Base-by-base conservation (phyloP, 2,888 invertebrate species). In the Vannuccia rotundouncinata region DNA sequence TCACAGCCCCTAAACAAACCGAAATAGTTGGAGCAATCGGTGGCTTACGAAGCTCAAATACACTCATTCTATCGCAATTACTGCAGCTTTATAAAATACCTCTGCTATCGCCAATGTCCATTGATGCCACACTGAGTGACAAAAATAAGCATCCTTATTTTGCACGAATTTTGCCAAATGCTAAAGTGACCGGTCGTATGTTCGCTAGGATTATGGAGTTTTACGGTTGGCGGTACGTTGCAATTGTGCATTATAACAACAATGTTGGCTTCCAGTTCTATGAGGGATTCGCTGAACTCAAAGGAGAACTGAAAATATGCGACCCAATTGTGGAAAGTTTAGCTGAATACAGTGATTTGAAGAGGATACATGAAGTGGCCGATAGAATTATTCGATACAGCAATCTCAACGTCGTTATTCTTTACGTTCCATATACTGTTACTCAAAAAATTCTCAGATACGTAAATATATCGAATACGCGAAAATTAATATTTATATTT, bases 31-130 rank as follows among this genome's bases (percentile, higher is more conserved):
- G 45, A 17, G 77, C 77, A 0, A 59, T 59, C 17, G 31, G 77
- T 25, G 31, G 77, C 17, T 17, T 45, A 22, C 59, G 59, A 22
- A 77, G 77, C 29, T 22, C 77, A n/a, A 77, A 2, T 17, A 27
- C 77, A 5, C 17, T 77, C 17, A 5, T 31, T 0, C 45, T 59
- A 25, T 77, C 77, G 0, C 31, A 10, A 27, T 77, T 45, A 1
- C 31, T 77, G 30, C 77, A 77, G 31, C 77, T 77, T 17, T 27
- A 45, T 1, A 1, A 77, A 10, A 31, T 77, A 59, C 77, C 77
- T 0, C 1, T 77, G 13, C n/a, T 77, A 0, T 77, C 77, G 30
- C 59, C 77, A 30, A 77, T 17, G n/a, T 25, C 77, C 29, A 77
- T 25, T 27, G 59, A 59, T 31, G 31, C 31, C 28, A 25, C 29